phyloP scores from a whole-genome alignment of 2,113 vertebrate species.

The Dascyllus trimaculatus region DNA sequence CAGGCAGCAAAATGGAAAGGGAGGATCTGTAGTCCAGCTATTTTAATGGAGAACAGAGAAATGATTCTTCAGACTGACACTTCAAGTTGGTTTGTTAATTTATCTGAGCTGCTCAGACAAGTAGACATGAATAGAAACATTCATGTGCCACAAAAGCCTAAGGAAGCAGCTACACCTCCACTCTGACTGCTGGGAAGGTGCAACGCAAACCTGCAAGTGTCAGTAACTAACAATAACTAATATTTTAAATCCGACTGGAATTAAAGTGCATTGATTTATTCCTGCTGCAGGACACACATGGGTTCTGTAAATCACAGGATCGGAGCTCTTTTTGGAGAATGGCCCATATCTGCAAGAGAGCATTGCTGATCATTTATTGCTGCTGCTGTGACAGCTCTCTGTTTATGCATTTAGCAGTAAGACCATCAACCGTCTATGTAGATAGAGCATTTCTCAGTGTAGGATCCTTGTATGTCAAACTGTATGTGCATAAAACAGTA shows the following conservation, averaged over 20 bases:
- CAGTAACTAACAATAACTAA: background rate
- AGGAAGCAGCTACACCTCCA: constrained; percentile 29
- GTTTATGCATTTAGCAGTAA: background rate
- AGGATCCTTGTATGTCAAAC: background rate
- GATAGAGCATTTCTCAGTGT: background rate
- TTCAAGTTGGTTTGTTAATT: constrained; percentile 69
- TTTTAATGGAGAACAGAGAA: constrained; percentile 71
- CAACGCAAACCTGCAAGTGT: background rate
- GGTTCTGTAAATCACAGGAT: background rate
- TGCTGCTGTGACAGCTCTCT: background rate
- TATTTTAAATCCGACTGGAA: too few species aligned
- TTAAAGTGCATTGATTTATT: too few species aligned
- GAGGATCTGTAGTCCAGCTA: constrained; percentile 63
- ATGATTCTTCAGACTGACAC: constrained; percentile 70
- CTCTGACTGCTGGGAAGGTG: constrained; percentile 32
- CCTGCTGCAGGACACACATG: too few species aligned
- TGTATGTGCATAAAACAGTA: too few species aligned
- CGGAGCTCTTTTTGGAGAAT: background rate
- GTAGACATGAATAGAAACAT: constrained; percentile 48
- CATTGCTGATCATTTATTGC: background rate
- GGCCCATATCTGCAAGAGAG: background rate
- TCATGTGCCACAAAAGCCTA: background rate
- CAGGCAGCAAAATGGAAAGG: constrained; percentile 67
- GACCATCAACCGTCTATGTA: background rate
- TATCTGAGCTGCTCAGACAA: constrained; percentile 65